These are phyloP conservation scores for Hippocampus abdominalis DNA, from an alignment of 2,113 vertebrate genomes.

Conservation along the genomic window DNA sequence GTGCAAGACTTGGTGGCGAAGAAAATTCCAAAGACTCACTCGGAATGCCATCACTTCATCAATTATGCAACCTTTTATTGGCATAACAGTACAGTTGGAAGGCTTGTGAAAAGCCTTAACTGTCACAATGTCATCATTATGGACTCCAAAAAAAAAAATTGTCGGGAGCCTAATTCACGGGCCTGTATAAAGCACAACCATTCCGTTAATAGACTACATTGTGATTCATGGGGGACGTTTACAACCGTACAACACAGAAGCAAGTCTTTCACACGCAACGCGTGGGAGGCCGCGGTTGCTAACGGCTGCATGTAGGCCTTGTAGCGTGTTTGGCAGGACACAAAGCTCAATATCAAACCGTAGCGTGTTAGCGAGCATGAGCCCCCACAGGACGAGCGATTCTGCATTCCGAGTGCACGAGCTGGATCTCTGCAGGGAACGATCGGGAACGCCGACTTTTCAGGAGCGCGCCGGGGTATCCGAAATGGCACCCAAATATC, in stretches of 20 bases:
- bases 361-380: not conserved
- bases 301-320: not conserved
- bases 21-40: not conserved
- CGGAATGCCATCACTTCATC: not conserved
- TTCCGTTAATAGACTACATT: not conserved
- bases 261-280: not conserved
- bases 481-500: not conserved
- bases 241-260: not conserved
- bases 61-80: not conserved
- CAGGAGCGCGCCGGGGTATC: not conserved
- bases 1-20: not conserved
- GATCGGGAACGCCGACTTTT: not conserved
- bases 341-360: not conserved
- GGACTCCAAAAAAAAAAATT: not conserved
- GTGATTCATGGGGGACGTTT: not conserved
- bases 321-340: not conserved
- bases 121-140: not conserved
- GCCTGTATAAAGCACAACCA: not conserved
- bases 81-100: not conserved
- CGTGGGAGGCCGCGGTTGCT: constrained; percentile 5
- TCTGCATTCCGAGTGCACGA: not conserved
- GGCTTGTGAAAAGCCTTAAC: not conserved
- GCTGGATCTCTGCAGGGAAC: not conserved
- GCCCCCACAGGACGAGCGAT: not conserved
- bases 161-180: not conserved